Evolutionary conservation across 2,888 invertebrate genomes (phyloP).

Genomic region (Drosophila neotestacea): DNA sequence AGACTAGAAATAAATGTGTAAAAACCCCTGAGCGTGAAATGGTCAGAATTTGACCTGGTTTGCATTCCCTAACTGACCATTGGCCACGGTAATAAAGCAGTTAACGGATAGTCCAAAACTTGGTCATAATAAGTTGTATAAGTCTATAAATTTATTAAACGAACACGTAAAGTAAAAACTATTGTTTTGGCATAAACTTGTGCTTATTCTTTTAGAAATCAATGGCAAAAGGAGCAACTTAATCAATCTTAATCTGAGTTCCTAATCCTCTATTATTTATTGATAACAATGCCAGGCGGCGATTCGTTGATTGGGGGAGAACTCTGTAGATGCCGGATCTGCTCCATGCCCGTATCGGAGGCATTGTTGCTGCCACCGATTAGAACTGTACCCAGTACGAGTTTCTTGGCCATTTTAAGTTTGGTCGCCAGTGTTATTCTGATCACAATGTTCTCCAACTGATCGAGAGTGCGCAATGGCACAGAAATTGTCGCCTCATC

Average conservation of each 20-base stretch:
- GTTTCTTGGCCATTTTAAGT: constrained; percentile 84
- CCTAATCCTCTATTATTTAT: constrained; percentile 43
- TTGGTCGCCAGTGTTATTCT: constrained; percentile 84
- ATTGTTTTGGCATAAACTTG: constrained; percentile 20
- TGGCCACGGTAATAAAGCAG: constrained; percentile 15
- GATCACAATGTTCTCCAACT: constrained; percentile 81
- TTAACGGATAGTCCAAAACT: constrained; percentile 11
- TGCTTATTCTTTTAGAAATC: constrained; percentile 28
- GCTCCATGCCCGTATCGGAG: constrained; percentile 75
- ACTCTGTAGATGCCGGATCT: constrained; percentile 76
- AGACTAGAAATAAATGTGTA: constrained; percentile 22
- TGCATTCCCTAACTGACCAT: constrained; percentile 2
- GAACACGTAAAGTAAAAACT: constrained; percentile 19
- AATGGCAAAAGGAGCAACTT: constrained; percentile 20
- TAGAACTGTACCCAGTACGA: constrained; percentile 83
- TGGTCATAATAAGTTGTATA: neutral
- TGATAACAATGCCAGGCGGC: constrained; percentile 84
- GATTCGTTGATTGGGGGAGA: constrained; percentile 79
- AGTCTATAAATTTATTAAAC: constrained; percentile 19
- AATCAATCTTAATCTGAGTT: neutral
- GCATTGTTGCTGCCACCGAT: constrained; percentile 64
- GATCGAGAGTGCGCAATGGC: constrained; percentile 77
- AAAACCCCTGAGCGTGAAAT: constrained; percentile 50
- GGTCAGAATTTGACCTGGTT: constrained; percentile 8
- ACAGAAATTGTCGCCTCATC: constrained; percentile 79